Base-by-base conservation (phyloP, 2,113 vertebrate species). In the Benitochromis conjunctus region DNA sequence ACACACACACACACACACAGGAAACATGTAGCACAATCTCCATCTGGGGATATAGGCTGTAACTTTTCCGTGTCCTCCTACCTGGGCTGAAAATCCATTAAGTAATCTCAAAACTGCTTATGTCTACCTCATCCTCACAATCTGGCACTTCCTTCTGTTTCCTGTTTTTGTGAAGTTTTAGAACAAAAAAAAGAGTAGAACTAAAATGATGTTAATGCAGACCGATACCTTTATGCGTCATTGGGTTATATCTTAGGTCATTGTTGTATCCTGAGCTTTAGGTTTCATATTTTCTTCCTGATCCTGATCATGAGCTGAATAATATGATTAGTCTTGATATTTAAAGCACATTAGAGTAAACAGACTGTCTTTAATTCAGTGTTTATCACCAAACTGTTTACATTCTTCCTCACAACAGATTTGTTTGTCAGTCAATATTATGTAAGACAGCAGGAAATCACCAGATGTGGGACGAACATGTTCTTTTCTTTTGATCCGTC, bases 371-470 rank as follows among this genome's bases (percentile, higher is more conserved):
- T n/a, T 55, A 76, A 58, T 51, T 57, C n/a, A 12, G 5, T 71
- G 13, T 86, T 56, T 21, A 7, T 62, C 29, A 74, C 31, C 43
- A 21, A 85, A 89, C 51, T 57, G 38, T 57, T 92, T 77, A 82
- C 26, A 84, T 82, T 56, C 48, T 21, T 3, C 36, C 43, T 14
- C 56, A 54, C 46, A 57, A 76, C 66, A 62, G 43, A 85, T 85
- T 80, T 9, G 24, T 91, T 92, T 89, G 79, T 85, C 81, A 79
- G 48, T 79, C 64, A 56, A 64, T 29, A 79, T 93, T 91, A 92
- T 88, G 87, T 90, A 92, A 92, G 87, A 91, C 90, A 89, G 93
- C 84, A 86, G 82, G 84, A 83, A 83, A 76, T 91, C 78, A 84
- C 66, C 87, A 89, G 82, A 93, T 92, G 83, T 58, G n/a, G 41